Percentiles rank a stretch among this genome's conserved stretches.
Evolutionary conservation across 2,888 invertebrate species (phyloP).

Genomic region (Portevinia maculata): DNA sequence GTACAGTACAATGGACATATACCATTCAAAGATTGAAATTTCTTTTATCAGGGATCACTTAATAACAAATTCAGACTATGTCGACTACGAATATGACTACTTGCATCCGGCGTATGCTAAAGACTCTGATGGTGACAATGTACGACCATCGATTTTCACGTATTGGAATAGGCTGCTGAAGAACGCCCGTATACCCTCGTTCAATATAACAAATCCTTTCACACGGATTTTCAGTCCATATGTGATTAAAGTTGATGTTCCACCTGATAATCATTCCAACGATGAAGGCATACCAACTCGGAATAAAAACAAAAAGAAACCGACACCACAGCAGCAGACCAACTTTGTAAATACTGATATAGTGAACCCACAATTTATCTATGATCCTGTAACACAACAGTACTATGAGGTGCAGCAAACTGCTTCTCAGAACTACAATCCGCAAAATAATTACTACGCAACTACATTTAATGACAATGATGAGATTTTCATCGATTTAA

Average conservation of each 20-base stretch:
- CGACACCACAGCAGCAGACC: background rate
- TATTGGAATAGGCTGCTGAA: conserved; percentile 59
- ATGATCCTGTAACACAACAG: conserved; percentile 57
- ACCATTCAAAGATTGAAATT: background rate
- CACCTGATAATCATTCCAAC: conserved; percentile 24
- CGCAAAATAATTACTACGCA: conserved; percentile 28
- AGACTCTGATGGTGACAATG: conserved; percentile 10
- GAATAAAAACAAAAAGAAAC: conserved; percentile 2
- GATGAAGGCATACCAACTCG: background rate
- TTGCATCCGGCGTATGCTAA: conserved; percentile 14
- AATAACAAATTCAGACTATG: background rate
- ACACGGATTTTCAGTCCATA: conserved; percentile 58
- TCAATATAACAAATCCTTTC: conserved; percentile 61
- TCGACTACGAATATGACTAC: conserved; percentile 8
- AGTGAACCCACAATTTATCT: conserved; percentile 24
- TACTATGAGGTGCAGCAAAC: conserved; percentile 51
- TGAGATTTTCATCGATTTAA: conserved; percentile 28
- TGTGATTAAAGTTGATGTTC: conserved; percentile 53
- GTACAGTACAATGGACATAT: background rate
- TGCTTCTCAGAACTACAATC: conserved; percentile 6
- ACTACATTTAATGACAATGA: conserved; percentile 42
- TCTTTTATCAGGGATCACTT: conserved; percentile 9
- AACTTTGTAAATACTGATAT: background rate
- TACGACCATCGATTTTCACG: conserved; percentile 34
- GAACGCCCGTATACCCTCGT: conserved; percentile 38